These are phyloP conservation scores for Heteromurus nitidus DNA, from an alignment of 2,888 invertebrate genomes.

Conservation along the genomic window DNA sequence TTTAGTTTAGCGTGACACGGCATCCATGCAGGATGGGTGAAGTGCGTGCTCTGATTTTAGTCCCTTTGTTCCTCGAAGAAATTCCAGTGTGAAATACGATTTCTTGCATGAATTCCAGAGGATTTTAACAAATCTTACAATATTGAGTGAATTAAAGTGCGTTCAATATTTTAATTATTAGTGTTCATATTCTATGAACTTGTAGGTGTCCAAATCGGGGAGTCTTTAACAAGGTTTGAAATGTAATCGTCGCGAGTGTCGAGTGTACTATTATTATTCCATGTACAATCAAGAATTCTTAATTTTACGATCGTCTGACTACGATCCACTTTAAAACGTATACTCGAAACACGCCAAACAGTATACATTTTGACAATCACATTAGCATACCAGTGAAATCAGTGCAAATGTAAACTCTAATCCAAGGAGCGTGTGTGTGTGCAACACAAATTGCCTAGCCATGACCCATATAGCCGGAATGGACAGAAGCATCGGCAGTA, in stretches of 20 bases:
- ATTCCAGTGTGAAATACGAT: neutral
- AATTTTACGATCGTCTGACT: neutral
- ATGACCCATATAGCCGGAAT: conserved; percentile 14
- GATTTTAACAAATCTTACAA: too few relatives aligned
- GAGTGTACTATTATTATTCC: too few relatives aligned
- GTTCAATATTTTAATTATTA: too few relatives aligned
- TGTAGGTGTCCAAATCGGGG: too few relatives aligned
- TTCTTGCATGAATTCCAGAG: too few relatives aligned
- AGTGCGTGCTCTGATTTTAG: conserved; percentile 13
- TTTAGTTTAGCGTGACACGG: conserved; percentile 44
- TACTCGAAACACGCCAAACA: too few relatives aligned
- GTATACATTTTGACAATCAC: neutral
- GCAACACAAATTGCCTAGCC: conserved; percentile 14
- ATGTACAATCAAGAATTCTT: neutral
- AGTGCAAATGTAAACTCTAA: neutral
- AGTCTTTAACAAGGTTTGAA: too few relatives aligned
- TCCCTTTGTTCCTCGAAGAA: neutral
- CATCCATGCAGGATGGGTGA: conserved; percentile 51
- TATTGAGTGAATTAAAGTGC: too few relatives aligned
- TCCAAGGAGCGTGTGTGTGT: neutral
- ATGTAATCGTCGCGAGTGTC: too few relatives aligned
- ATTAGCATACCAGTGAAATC: conserved; percentile 11
- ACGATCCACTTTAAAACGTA: neutral
- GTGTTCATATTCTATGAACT: too few relatives aligned
- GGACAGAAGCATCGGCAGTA: conserved; percentile 7